phyloP scores from a whole-genome alignment of 2,797 vertebrate genomes.

The Arnoldichthys spilopterus region DNA sequence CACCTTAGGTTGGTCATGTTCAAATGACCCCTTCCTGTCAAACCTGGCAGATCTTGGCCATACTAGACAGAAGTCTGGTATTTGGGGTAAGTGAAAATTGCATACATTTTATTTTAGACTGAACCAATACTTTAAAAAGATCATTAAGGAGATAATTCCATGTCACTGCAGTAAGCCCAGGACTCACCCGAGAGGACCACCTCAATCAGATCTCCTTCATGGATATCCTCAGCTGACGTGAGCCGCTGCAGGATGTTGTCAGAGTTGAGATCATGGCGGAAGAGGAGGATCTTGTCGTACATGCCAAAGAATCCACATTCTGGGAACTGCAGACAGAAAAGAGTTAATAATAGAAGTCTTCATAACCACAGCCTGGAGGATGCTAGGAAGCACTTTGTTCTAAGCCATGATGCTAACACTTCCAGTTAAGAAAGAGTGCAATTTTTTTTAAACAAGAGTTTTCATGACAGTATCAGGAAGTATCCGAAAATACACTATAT shows the following conservation, averaged over 20 bases:
- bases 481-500: not conserved
- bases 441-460: not conserved
- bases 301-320: constrained; percentile 99
- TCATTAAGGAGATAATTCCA: not conserved
- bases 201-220: constrained; percentile 86
- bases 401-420: not conserved
- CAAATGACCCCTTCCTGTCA: too few species aligned
- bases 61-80: not conserved
- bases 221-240: constrained; percentile 93
- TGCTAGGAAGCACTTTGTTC: not conserved
- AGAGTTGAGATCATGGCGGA: constrained; percentile 94
- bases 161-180: not conserved
- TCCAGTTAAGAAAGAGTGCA: constrained; percentile 6
- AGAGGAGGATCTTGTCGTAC: constrained; percentile 98
- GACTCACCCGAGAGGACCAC: constrained; percentile 93
- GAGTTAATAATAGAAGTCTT: constrained; percentile 22
- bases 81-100: not conserved
- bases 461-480: not conserved
- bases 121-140: not conserved
- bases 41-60: too few species aligned
- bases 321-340: constrained; percentile 82
- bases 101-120: not conserved
- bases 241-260: constrained; percentile 97
- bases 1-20: not conserved
- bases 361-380: not conserved